These are phyloP conservation scores for Sprattus sprattus DNA, from an alignment of 2,113 vertebrate genomes.

Conservation along the genomic window DNA sequence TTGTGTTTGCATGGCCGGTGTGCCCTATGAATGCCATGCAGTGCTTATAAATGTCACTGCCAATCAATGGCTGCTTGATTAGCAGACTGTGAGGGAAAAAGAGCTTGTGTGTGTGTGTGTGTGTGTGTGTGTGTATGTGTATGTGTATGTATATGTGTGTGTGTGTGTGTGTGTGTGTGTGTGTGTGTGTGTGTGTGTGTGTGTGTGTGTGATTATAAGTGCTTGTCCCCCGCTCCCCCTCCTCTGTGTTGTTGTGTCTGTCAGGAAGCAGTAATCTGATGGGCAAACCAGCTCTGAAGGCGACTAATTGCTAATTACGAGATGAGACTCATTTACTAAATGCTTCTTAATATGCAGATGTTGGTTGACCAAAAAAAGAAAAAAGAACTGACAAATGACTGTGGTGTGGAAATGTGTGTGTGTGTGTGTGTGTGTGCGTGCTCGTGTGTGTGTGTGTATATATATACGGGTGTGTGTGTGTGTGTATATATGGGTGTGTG, in stretches of 20 bases:
- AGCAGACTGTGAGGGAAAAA: background rate
- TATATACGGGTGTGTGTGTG: too few species aligned
- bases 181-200: too few species aligned
- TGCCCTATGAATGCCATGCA: background rate
- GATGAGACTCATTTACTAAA: background rate
- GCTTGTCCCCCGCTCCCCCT: background rate
- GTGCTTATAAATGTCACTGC: background rate
- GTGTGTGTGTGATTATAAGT: background rate
- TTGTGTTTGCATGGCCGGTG: background rate
- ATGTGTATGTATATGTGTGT: too few species aligned
- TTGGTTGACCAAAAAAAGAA: background rate
- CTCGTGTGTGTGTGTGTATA: too few species aligned
- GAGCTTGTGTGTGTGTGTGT: background rate
- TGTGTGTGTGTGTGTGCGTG: too few species aligned
- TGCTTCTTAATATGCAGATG: background rate
- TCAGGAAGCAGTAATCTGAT: background rate
- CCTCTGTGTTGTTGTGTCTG: background rate
- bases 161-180: too few species aligned
- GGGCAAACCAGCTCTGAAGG: background rate
- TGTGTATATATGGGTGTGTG: too few species aligned
- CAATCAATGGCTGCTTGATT: background rate
- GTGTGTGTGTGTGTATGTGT: conserved; percentile 7
- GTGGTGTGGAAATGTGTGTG: background rate
- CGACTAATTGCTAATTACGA: background rate
- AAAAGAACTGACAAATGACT: background rate